Conservation (phyloP, 1,140 invertebrate genomes). For the Carcinoscorpius rotundicauda region DNA sequence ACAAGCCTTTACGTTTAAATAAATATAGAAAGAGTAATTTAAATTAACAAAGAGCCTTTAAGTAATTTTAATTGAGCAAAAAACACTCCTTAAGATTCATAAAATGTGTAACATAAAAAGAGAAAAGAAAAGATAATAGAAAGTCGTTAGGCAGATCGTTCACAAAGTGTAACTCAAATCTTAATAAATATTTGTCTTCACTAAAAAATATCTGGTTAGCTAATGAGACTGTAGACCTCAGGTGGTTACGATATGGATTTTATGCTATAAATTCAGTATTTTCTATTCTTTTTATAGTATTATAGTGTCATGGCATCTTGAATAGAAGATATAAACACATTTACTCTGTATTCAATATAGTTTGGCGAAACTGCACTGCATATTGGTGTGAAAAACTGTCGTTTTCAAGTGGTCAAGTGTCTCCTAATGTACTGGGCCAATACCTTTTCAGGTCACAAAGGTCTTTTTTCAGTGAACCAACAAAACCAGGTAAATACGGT, state of each 20-base stretch:
- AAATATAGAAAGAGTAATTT: too few species aligned
- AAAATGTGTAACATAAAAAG: too few species aligned
- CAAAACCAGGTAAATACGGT: slow-evolving; percentile 33
- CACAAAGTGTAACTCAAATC: too few species aligned
- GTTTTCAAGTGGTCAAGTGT: slow-evolving; percentile 35
- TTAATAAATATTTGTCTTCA: too few species aligned
- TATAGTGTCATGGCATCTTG: neutral
- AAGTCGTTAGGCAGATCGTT: too few species aligned
- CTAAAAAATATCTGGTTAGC: too few species aligned
- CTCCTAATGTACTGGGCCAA: slow-evolving; percentile 30
- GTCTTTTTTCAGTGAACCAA: slow-evolving; percentile 35
- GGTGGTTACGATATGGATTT: neutral
- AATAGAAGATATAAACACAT: slow-evolving; percentile 1
- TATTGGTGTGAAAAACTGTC: slow-evolving; percentile 39
- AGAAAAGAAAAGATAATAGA: too few species aligned
- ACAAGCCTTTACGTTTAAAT: too few species aligned
- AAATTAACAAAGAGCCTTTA: too few species aligned
- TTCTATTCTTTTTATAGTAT: neutral
- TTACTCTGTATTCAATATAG: slow-evolving; percentile 21
- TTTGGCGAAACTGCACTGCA: slow-evolving; percentile 41
- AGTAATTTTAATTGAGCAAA: too few species aligned
- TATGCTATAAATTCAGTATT: neutral
- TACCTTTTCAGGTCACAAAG: slow-evolving; percentile 15
- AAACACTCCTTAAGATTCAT: too few species aligned
- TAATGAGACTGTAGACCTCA: too few species aligned